Evolutionary conservation across 2,113 vertebrate genomes (phyloP).

Genomic region (Macquaria ambigua): DNA sequence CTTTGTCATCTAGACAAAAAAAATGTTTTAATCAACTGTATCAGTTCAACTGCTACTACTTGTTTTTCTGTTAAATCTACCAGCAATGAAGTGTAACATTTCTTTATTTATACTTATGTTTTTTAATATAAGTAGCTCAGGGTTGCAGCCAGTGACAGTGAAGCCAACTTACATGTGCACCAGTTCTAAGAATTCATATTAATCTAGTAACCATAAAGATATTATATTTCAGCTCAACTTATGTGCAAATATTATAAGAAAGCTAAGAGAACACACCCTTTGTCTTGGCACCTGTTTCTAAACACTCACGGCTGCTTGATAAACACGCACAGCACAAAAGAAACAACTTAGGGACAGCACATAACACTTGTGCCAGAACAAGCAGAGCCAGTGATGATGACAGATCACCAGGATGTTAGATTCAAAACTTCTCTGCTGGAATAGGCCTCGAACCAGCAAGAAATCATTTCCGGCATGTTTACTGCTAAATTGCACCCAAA

Average conservation of each 20-base stretch:
- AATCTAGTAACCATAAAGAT: neutral
- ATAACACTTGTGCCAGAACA: constrained; percentile 18
- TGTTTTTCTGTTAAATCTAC: neutral
- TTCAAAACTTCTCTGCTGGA: neutral
- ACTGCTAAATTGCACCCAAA: neutral
- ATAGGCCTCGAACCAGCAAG: neutral
- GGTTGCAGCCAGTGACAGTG: neutral
- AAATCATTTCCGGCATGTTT: constrained; percentile 29
- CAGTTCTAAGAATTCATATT: neutral
- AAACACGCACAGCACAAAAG: constrained; percentile 2
- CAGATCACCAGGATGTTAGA: constrained; percentile 33
- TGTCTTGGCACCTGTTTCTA: neutral
- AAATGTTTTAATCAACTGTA: too few relatives aligned
- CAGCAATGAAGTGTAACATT: neutral
- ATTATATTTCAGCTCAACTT: neutral
- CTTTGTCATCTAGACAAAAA: constrained; percentile 2
- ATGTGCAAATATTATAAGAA: neutral
- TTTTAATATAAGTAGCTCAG: neutral
- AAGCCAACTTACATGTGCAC: neutral
- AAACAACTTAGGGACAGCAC: neutral
- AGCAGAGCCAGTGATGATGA: constrained; percentile 34
- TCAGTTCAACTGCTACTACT: neutral
- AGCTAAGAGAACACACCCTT: neutral
- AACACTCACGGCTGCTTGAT: constrained; percentile 1
- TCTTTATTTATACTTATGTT: neutral